A percentile compares a stretch with the other conserved stretches of the same genome.
phyloP scores from a whole-genome alignment of 2,113 vertebrate species.

The Dicaeum eximium region DNA sequence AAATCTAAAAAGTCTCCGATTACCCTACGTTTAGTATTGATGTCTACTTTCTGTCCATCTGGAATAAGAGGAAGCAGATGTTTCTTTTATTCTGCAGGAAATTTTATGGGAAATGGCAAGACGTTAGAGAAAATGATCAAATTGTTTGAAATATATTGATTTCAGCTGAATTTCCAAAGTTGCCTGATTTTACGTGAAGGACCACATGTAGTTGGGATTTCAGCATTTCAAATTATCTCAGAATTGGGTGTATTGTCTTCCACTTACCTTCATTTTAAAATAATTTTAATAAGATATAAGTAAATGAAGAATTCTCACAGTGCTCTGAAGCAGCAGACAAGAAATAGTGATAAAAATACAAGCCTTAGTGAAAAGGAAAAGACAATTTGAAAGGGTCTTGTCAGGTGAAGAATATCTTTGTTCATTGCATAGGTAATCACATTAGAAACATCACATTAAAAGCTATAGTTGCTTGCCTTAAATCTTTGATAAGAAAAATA shows the following conservation, averaged over 20 bases:
- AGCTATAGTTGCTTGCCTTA: neutral
- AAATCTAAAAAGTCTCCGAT: neutral
- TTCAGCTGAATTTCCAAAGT: neutral
- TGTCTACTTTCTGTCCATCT: neutral
- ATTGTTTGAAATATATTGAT: neutral
- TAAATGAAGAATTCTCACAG: neutral
- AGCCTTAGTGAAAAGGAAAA: neutral
- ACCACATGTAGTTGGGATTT: neutral
- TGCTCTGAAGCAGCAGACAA: neutral
- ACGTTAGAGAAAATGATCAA: neutral
- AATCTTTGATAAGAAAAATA: constrained; percentile 10
- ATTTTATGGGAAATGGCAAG: neutral
- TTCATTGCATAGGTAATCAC: rapidly evolving
- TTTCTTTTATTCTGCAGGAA: neutral
- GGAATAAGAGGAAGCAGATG: neutral
- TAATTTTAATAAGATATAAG: neutral
- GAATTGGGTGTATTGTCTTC: neutral
- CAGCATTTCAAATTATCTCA: neutral
- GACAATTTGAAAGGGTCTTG: neutral
- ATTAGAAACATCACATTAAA: neutral
- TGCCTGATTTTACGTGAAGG: neutral
- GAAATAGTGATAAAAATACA: neutral
- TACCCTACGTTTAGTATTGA: rapidly evolving
- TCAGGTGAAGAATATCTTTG: neutral
- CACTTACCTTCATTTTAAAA: neutral